These are phyloP conservation scores for Drosophila takahashii DNA, from an alignment of 1,140 invertebrate species.

Conservation along the genomic window DNA sequence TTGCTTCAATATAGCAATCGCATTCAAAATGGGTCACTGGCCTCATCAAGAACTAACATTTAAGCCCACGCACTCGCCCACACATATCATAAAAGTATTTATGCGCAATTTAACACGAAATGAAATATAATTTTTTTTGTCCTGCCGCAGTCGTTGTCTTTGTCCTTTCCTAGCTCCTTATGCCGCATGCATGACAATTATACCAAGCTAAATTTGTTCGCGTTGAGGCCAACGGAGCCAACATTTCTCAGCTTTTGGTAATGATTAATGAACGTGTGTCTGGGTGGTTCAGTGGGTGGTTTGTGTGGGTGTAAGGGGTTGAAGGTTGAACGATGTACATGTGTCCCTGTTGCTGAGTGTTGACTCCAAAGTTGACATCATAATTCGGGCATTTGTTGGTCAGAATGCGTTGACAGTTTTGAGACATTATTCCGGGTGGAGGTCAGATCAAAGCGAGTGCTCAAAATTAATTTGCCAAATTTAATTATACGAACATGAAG, in stretches of 20 bases:
- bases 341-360: slow-evolving; percentile 21
- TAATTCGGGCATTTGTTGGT: slow-evolving; percentile 69
- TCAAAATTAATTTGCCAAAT: slow-evolving; percentile 46
- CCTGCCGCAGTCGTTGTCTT: slow-evolving; percentile 16
- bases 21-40: slow-evolving; percentile 23
- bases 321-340: not conserved
- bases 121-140: slow-evolving; percentile 60
- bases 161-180: slow-evolving; percentile 18
- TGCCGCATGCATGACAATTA: slow-evolving; percentile 70
- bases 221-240: slow-evolving; percentile 25
- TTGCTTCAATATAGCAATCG: not conserved
- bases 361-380: slow-evolving; percentile 77
- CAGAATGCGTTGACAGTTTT: slow-evolving; percentile 59
- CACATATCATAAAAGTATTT: slow-evolving; percentile 51
- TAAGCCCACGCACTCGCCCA: slow-evolving; percentile 20
- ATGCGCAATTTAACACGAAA: slow-evolving; percentile 74
- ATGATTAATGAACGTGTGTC: slow-evolving; percentile 73
- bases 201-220: slow-evolving; percentile 57
- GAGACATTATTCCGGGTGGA: slow-evolving; percentile 4
- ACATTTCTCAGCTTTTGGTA: slow-evolving; percentile 47
- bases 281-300: slow-evolving; percentile 7
- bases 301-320: not conserved
- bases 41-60: slow-evolving; percentile 39
- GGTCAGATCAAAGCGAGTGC: slow-evolving; percentile 30
- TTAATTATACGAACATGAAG: slow-evolving; percentile 45